Percentiles rank a stretch among this genome's conserved stretches.
phyloP scores from a whole-genome alignment of 2,113 vertebrate species.

The Bettongia penicillata region DNA sequence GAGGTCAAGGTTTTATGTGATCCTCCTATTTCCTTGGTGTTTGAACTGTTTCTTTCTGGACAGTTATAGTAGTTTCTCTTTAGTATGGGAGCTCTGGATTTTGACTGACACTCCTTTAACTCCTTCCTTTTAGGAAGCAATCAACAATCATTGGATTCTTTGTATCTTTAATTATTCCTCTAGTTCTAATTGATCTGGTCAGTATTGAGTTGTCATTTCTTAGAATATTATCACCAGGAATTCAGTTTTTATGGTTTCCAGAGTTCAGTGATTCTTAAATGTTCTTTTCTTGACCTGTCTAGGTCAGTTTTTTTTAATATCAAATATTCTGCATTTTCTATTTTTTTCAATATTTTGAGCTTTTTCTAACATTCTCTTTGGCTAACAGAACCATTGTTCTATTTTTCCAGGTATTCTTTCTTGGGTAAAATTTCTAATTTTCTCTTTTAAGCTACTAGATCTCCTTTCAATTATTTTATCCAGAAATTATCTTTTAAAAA shows the following conservation, averaged over 20 bases:
- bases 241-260: neutral
- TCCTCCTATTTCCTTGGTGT: neutral
- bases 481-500: neutral
- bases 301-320: neutral
- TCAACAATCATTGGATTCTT: neutral
- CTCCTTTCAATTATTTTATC: neutral
- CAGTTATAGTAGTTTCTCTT: neutral
- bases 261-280: neutral
- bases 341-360: neutral
- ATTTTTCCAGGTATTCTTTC: neutral
- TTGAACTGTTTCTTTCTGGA: neutral
- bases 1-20: neutral
- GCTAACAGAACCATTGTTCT: neutral
- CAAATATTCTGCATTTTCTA: neutral
- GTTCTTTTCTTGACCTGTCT: no score
- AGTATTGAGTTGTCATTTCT: neutral
- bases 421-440: neutral
- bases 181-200: neutral
- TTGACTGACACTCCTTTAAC: neutral
- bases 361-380: neutral
- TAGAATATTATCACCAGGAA: neutral
- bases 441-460: neutral
- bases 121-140: neutral
- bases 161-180: neutral
- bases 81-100: neutral